A percentile compares a stretch with the other conserved stretches of the same genome.
Evolutionary conservation across 2,113 vertebrate species (phyloP).

Genomic region (Cephalophus harveyi): DNA sequence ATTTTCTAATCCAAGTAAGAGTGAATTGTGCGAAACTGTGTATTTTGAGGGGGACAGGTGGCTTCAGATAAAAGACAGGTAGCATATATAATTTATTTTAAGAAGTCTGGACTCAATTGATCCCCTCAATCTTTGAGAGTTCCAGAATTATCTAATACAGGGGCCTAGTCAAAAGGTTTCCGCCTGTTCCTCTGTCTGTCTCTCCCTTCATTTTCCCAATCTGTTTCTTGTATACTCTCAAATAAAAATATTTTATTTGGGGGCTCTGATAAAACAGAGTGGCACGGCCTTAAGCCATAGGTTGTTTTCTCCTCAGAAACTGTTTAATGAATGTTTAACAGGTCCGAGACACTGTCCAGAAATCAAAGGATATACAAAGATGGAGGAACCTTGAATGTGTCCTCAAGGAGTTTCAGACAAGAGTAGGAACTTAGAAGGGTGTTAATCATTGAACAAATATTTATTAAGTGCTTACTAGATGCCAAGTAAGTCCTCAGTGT

Average conservation of each 20-base stretch:
- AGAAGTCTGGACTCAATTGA: neutral
- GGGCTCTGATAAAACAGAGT: neutral
- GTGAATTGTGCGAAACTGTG: neutral
- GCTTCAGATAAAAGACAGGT: neutral
- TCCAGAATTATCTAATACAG: neutral
- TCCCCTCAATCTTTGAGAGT: neutral
- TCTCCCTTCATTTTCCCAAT: neutral
- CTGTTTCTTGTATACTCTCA: neutral
- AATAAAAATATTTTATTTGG: neutral
- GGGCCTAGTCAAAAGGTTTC: neutral
- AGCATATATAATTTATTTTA: neutral
- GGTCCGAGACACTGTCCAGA: neutral
- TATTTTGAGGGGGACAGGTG: no score
- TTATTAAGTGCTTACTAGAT: conserved; percentile 18
- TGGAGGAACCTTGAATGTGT: neutral
- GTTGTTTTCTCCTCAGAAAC: neutral
- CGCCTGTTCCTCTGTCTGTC: neutral
- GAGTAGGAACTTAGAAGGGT: neutral
- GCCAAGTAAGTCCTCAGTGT: neutral
- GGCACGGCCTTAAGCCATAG: neutral
- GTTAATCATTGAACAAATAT: neutral
- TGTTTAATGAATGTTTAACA: neutral
- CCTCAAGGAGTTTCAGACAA: conserved; percentile 15
- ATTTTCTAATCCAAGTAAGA: neutral
- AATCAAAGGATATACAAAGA: conserved; percentile 19